Evolutionary conservation across 2,113 vertebrate genomes (phyloP).

Genomic region (Cryptoleucopteryx plumbea): DNA sequence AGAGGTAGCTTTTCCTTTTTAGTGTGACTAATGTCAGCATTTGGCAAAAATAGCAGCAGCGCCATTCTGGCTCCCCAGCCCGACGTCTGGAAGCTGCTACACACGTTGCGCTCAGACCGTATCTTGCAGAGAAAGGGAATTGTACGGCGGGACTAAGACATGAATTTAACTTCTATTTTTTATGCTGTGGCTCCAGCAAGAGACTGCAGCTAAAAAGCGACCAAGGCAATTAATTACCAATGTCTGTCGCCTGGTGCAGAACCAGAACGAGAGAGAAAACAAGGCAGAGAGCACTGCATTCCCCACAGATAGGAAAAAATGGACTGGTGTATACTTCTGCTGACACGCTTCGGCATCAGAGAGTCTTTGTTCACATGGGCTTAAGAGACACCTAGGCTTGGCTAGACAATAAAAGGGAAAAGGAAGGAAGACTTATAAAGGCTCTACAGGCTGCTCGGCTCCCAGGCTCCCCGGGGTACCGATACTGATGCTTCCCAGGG

Average conservation of each 20-base stretch:
- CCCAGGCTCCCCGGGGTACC: neutral
- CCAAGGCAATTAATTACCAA: neutral
- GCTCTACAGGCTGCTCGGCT: neutral
- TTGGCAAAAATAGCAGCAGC: slow-evolving; percentile 1
- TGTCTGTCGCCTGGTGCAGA: neutral
- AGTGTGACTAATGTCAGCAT: neutral
- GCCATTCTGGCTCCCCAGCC: neutral
- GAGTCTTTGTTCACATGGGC: neutral
- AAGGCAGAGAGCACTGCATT: neutral
- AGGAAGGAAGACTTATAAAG: neutral
- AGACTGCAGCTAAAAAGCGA: neutral
- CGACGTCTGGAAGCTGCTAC: neutral
- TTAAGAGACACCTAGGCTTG: neutral
- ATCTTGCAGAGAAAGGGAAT: neutral
- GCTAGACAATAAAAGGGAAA: neutral
- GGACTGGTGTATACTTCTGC: neutral
- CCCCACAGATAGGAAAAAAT: neutral
- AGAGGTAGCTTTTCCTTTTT: neutral
- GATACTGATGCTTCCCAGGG: neutral
- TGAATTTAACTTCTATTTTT: neutral
- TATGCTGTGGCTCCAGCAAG: neutral
- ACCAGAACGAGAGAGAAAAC: neutral
- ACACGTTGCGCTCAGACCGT: neutral
- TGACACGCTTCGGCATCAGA: neutral
- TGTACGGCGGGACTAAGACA: neutral